Evolutionary conservation across 2,888 invertebrate species (phyloP).

Genomic region (Drosophila tripunctata): DNA sequence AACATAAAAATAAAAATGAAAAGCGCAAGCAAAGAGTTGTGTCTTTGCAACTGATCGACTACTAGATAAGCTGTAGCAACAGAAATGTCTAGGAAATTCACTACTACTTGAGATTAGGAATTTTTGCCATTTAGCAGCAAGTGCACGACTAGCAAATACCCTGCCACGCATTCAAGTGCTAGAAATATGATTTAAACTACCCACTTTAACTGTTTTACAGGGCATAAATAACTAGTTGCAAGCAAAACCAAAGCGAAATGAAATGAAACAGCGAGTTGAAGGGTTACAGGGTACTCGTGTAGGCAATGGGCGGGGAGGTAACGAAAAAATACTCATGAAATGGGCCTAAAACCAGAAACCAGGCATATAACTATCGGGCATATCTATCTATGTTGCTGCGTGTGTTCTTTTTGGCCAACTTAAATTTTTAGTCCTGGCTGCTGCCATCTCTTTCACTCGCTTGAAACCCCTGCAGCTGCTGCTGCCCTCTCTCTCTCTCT

Average conservation of each 20-base stretch:
- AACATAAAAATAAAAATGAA: no score
- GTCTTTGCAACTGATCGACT: constrained; percentile 1
- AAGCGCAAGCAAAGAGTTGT: not conserved
- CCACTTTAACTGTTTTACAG: no score
- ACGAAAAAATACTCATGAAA: constrained; percentile 18
- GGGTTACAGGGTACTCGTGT: not conserved
- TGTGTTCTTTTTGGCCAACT: constrained; percentile 31
- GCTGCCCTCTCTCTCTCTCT: not conserved
- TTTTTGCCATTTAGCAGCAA: not conserved
- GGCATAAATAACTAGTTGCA: no score
- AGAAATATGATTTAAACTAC: no score
- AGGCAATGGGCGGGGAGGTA: not conserved
- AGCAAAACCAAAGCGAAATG: constrained; percentile 25
- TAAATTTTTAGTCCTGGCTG: constrained; percentile 37
- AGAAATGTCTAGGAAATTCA: no score
- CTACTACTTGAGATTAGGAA: no score
- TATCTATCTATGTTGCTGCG: constrained; percentile 3
- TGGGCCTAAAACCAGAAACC: constrained; percentile 36
- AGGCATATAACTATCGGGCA: constrained; percentile 36
- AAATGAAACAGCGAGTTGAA: constrained; percentile 25
- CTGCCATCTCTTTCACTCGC: not conserved
- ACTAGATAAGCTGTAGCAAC: not conserved
- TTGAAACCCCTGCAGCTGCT: constrained; percentile 30
- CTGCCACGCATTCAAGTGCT: not conserved
- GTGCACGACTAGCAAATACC: not conserved